Conservation (phyloP, 2,113 vertebrate genomes). For the Bufo gargarizans region DNA sequence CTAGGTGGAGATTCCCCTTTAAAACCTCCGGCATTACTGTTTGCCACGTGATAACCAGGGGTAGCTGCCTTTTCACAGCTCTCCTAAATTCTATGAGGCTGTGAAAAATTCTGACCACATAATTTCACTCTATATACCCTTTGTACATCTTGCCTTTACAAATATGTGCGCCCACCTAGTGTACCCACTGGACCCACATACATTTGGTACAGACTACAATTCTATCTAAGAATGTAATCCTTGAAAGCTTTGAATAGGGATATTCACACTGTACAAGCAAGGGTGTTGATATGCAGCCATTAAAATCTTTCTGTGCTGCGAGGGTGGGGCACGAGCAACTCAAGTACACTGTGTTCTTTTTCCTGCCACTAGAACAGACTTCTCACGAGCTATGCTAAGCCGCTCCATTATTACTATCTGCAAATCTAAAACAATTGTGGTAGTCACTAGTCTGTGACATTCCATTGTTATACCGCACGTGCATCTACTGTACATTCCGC, state of each 20-base stretch:
- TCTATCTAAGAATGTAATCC: constrained; percentile 36
- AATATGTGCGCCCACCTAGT: neutral
- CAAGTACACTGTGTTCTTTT: constrained; percentile 26
- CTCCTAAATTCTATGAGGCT: neutral
- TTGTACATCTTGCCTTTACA: neutral
- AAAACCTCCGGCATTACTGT: neutral
- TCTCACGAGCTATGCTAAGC: neutral
- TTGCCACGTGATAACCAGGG: neutral
- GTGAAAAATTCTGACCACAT: neutral
- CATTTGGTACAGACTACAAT: neutral
- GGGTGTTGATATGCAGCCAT: constrained; percentile 17
- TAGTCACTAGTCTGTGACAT: constrained; percentile 11
- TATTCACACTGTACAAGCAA: neutral
- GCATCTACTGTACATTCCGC: neutral
- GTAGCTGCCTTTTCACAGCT: neutral
- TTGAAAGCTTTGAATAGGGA: constrained; percentile 8
- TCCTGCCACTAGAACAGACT: neutral
- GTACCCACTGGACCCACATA: neutral
- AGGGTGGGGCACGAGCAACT: constrained; percentile 13
- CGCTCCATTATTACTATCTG: neutral
- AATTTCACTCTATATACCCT: neutral
- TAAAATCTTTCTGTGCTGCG: constrained; percentile 22
- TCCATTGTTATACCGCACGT: neutral
- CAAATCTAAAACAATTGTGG: neutral
- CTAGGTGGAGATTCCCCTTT: neutral